These are phyloP conservation scores for Hippoglossus hippoglossus DNA, from an alignment of 2,797 vertebrate species.

Conservation along the genomic window DNA sequence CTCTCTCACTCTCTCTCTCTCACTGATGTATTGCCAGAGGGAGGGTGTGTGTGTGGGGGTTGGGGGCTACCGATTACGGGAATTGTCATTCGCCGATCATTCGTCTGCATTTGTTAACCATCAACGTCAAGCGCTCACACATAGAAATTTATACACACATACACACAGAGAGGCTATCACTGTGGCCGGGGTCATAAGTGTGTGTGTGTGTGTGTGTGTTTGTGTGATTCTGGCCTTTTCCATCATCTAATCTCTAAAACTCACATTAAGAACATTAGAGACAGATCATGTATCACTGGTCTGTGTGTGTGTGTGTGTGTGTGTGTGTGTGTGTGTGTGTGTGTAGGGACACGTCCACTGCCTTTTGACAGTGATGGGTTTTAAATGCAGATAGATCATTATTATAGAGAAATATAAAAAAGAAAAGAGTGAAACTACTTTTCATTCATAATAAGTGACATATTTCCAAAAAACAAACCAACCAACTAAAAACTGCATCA, in stretches of 20 bases:
- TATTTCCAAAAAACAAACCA: no score
- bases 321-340: conserved; percentile 8
- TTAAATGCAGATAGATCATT: conserved; percentile 87
- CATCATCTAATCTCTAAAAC: conserved; percentile 71
- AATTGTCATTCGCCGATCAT: conserved; percentile 78
- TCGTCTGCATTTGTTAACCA: conserved; percentile 81
- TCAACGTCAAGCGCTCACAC: conserved; percentile 70
- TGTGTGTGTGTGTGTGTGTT: conserved; percentile 24
- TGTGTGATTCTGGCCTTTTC: conserved; percentile 61
- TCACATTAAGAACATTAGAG: conserved; percentile 78
- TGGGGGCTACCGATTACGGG: conserved; percentile 72
- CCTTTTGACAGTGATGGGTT: conserved; percentile 83
- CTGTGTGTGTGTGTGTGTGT: conserved; percentile 17
- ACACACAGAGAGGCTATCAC: conserved; percentile 25
- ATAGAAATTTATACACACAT: conserved; percentile 19
- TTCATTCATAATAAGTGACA: neutral
- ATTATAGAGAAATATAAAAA: conserved; percentile 72
- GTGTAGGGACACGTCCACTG: conserved; percentile 7
- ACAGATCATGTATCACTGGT: conserved; percentile 77
- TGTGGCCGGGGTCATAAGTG: neutral
- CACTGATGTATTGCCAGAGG: conserved; percentile 62
- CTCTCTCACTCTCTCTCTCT: conserved; percentile 30
- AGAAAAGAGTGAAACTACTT: conserved; percentile 1
- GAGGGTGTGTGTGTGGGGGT: conserved; percentile 38
- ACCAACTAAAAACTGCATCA: no score